Evolutionary conservation across 2,888 invertebrate species (phyloP).

Genomic region (Thumatha senex): DNA sequence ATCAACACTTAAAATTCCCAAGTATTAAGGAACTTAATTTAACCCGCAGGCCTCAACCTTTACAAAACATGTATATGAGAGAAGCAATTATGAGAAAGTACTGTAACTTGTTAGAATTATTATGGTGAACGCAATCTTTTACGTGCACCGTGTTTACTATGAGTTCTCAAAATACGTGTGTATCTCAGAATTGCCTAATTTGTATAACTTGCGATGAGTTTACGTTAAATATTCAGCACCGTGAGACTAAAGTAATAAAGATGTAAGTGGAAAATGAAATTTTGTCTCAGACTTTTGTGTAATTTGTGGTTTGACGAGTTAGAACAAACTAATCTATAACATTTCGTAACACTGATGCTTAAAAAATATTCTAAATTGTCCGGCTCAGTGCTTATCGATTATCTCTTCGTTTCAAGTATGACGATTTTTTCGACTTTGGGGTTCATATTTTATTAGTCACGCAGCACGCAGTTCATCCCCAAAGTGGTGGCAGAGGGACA

Average conservation of each 20-base stretch:
- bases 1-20: conserved; percentile 8
- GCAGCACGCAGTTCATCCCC: too few relatives aligned
- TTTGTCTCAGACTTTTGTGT: not conserved
- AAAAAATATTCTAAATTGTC: too few relatives aligned
- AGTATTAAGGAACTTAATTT: conserved; percentile 50
- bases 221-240: conserved; percentile 1
- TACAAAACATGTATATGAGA: conserved; percentile 52
- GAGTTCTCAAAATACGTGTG: conserved; percentile 28
- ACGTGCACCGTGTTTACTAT: conserved; percentile 42
- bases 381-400: too few relatives aligned
- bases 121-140: conserved; percentile 58
- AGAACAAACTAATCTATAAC: too few relatives aligned
- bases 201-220: conserved; percentile 10
- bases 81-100: conserved; percentile 68
- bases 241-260: not conserved
- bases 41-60: conserved; percentile 49
- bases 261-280: conserved; percentile 5
- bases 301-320: too few relatives aligned
- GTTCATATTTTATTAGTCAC: too few relatives aligned
- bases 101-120: conserved; percentile 64
- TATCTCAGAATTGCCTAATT: conserved; percentile 21
- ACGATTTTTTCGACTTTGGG: too few relatives aligned
- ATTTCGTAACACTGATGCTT: too few relatives aligned
- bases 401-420: too few relatives aligned
- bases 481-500: too few relatives aligned